These are phyloP conservation scores for Drosophila ustulata DNA, from an alignment of 2,888 invertebrate species.

Conservation along the genomic window DNA sequence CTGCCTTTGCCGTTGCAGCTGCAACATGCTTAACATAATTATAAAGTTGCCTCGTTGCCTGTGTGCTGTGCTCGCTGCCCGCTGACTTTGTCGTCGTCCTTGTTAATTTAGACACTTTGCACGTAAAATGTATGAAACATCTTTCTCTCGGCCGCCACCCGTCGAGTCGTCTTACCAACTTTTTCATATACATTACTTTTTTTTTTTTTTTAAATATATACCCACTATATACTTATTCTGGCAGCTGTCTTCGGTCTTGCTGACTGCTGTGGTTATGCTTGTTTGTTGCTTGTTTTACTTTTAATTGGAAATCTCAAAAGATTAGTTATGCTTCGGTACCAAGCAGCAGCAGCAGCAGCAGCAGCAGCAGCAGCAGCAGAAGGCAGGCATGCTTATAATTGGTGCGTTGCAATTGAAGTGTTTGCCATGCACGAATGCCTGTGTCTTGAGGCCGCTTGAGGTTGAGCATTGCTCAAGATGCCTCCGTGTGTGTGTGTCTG, in stretches of 20 bases:
- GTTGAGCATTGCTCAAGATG: constrained; percentile 46
- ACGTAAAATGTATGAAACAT: constrained; percentile 76
- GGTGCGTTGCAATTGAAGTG: constrained; percentile 81
- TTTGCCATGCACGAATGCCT: constrained; percentile 76
- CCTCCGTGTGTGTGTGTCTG: constrained; percentile 17
- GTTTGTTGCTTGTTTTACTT: constrained; percentile 75
- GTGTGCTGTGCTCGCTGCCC: constrained; percentile 5
- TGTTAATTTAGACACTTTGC: constrained; percentile 81
- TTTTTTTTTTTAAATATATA: constrained; percentile 1
- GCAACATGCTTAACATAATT: constrained; percentile 80
- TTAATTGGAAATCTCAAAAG: constrained; percentile 81
- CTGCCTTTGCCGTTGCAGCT: constrained; percentile 31
- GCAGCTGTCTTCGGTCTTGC: constrained; percentile 29
- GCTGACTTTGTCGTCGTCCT: constrained; percentile 75
- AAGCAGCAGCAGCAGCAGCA: constrained; percentile 46
- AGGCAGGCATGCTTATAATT: constrained; percentile 69
- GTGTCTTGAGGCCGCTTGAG: constrained; percentile 71
- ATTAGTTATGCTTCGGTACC: constrained; percentile 81
- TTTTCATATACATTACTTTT: not conserved
- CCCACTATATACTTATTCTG: constrained; percentile 10
- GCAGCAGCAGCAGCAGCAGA: no score
- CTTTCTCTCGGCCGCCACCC: constrained; percentile 7
- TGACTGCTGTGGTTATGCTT: constrained; percentile 40
- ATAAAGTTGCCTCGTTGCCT: constrained; percentile 68
- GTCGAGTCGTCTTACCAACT: constrained; percentile 37